A percentile compares a stretch with the other conserved stretches of the same genome.
Conservation (phyloP, 2,113 vertebrate species). For the Hemiprocne comata region DNA sequence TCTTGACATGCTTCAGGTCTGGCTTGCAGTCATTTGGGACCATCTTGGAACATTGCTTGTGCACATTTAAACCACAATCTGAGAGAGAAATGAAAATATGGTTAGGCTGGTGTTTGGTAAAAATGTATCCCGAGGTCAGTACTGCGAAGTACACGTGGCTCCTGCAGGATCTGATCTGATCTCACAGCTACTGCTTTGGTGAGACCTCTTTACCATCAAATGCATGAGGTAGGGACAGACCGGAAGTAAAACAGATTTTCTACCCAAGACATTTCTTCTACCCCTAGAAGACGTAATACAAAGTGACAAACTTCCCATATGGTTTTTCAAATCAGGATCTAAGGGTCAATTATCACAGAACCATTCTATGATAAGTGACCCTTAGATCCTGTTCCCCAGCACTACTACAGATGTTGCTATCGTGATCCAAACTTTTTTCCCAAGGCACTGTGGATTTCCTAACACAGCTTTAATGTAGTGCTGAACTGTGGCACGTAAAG, state of each 20-base stretch:
- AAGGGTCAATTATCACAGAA: not conserved
- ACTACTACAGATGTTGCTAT: not conserved
- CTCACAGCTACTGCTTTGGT: not conserved
- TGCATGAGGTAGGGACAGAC: rapidly evolving
- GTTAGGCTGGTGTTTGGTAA: not conserved
- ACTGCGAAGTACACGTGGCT: not conserved
- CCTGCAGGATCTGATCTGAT: not conserved
- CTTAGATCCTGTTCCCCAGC: not conserved
- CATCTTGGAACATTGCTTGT: constrained; percentile 97
- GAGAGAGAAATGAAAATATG: constrained; percentile 3
- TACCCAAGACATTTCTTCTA: not conserved
- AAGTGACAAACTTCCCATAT: not conserved
- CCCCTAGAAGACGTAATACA: not conserved
- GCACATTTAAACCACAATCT: constrained; percentile 98
- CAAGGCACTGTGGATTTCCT: not conserved
- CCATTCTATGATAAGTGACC: too few relatives aligned
- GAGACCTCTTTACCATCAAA: not conserved
- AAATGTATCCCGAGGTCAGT: not conserved
- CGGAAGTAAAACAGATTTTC: not conserved
- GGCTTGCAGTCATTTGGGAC: constrained; percentile 97
- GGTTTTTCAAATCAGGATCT: not conserved
- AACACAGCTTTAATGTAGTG: not conserved
- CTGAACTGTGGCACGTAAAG: not conserved
- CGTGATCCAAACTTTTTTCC: not conserved
- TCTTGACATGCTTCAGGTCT: constrained; percentile 88